Conservation (phyloP, 2,113 vertebrate genomes). For the Phyllostomus hastatus region DNA sequence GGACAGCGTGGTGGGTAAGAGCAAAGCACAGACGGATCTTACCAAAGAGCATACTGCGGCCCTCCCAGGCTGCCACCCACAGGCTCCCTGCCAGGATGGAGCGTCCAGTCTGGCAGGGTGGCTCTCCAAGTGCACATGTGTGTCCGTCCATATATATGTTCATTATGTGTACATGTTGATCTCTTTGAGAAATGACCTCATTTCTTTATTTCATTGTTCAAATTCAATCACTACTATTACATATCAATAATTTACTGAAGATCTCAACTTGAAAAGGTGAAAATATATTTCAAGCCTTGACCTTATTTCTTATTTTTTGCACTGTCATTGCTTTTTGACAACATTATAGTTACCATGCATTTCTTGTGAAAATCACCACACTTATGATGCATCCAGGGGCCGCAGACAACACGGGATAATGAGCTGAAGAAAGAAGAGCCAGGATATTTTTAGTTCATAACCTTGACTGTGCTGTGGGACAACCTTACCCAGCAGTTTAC, state of each 20-base stretch:
- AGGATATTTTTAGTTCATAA: neutral
- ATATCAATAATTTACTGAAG: neutral
- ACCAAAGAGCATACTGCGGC: neutral
- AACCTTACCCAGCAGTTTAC: neutral
- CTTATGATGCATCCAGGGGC: neutral
- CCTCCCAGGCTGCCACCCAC: neutral
- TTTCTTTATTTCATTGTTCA: constrained; percentile 5
- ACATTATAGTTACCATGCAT: neutral
- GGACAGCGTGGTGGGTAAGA: neutral
- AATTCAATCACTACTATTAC: neutral
- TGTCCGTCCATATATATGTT: neutral
- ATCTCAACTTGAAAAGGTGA: neutral
- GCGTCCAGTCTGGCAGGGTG: too few relatives aligned
- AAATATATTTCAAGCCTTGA: neutral
- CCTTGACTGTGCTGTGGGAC: neutral
- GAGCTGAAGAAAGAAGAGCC: neutral
- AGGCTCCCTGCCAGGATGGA: too few relatives aligned
- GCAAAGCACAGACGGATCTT: neutral
- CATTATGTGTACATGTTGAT: neutral
- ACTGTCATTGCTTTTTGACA: neutral
- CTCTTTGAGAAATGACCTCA: neutral
- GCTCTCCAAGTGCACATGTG: neutral
- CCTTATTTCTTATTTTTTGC: neutral
- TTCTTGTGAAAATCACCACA: neutral
- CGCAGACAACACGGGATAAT: neutral